Evolutionary conservation across 2,113 vertebrate species (phyloP), one percentile per base, ranked within the genome.

Genomic region (Furnarius figulus): DNA sequence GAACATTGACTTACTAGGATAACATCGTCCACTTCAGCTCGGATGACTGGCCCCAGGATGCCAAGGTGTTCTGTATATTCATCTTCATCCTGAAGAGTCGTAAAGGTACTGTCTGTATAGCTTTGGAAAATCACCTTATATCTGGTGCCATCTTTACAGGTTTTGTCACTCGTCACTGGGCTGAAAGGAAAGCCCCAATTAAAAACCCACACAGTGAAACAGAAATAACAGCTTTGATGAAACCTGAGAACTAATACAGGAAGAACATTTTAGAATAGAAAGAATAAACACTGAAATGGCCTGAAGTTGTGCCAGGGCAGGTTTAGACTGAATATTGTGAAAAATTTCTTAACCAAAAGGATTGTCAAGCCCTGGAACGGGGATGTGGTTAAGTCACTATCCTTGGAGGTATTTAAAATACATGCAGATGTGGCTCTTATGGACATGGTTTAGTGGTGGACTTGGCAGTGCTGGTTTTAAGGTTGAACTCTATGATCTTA

Each of bases 31-130:
- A 99, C 98, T 95, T 99, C 99, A 13, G 99, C 99, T 94, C 98
- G 98, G 76, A 99, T 99, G 53, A 99, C 62, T 8, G 99, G 99
- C 15, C 99, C 99, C 49, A 99, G 98, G 93, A 99, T 98, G 44
- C 99, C 99, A 14, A 99, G 98, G 78, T 99, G 99, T 74, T 99
- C 98, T 35, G 98, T 97, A 15, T 98, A 96, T 94, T 99, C 99
- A 2, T 99, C 99, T 20, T 85, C 98, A 73, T 98, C 94, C 40
- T 98, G 98, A 33, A 97, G 98, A 23, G 83, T 98, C 2, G 61
- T 98, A 91, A 99, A 99, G 55, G 97, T 98, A 33, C 97, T 98
- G 71, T 99, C 99, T 53, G 98, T 92, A 80, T 99, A 99, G 81
- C 98, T 97, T 89, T 98, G 98, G 97, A 99, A 99, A 87, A 99